A percentile compares a stretch with the other conserved stretches of the same genome.
Evolutionary conservation across 1,140 invertebrate genomes (phyloP).

Genomic region (Ostrea edulis): DNA sequence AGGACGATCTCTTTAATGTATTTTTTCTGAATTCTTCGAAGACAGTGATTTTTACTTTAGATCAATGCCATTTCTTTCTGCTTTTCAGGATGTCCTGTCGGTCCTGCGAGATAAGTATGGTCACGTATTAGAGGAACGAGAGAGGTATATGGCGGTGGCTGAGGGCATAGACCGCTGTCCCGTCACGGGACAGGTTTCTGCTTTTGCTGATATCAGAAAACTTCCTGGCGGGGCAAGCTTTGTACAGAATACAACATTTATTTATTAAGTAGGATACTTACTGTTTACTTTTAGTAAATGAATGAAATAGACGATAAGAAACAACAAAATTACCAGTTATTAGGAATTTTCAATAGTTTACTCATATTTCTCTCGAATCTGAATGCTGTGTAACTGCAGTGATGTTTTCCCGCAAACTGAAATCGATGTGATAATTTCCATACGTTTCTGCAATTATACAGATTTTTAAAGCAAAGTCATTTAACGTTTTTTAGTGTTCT

Average conservation of each 20-base stretch:
- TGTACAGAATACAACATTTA: not conserved
- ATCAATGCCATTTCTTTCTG: too few relatives aligned
- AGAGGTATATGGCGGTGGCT: slow-evolving; percentile 58
- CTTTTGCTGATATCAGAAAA: slow-evolving; percentile 63
- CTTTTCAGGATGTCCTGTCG: slow-evolving; percentile 52
- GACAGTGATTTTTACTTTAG: too few relatives aligned
- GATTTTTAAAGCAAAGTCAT: too few relatives aligned
- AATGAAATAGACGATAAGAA: not conserved
- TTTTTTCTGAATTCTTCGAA: not conserved
- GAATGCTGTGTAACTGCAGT: too few relatives aligned
- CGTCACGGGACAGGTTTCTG: slow-evolving; percentile 55
- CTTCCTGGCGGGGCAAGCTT: slow-evolving; percentile 51
- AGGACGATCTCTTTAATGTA: not conserved
- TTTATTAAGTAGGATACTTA: not conserved
- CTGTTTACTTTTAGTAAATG: too few relatives aligned
- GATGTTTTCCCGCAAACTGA: too few relatives aligned
- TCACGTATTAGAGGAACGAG: slow-evolving; percentile 43
- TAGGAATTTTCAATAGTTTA: not conserved
- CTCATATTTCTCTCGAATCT: too few relatives aligned
- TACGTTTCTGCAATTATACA: too few relatives aligned
- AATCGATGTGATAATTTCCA: too few relatives aligned
- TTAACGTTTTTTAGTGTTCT: too few relatives aligned
- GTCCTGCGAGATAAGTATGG: slow-evolving; percentile 54
- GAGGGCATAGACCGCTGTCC: slow-evolving; percentile 57
- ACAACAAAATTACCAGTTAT: not conserved